Conservation (phyloP, 2,888 invertebrate genomes). For the Thera britannica region DNA sequence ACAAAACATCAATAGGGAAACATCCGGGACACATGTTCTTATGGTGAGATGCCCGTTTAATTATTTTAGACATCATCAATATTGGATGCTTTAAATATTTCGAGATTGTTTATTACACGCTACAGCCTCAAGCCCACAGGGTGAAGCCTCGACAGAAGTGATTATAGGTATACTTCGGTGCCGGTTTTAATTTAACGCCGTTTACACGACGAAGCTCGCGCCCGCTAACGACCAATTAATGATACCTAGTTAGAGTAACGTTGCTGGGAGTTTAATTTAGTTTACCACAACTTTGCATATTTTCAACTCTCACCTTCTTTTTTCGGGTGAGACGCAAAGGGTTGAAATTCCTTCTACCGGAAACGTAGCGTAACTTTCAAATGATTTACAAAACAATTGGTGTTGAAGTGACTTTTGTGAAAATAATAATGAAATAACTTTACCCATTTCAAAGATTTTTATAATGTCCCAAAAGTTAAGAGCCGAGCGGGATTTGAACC, state of each 20-base stretch:
- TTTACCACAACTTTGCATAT: conserved; percentile 13
- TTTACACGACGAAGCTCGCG: conserved; percentile 50
- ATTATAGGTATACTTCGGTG: conserved; percentile 53
- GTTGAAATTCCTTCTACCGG: neutral
- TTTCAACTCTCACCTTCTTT: neutral
- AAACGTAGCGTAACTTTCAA: too few relatives aligned
- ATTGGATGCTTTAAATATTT: conserved; percentile 4
- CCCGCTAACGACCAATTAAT: conserved; percentile 59
- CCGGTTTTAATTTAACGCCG: conserved; percentile 63
- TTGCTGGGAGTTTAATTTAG: conserved; percentile 24
- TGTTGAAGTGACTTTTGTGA: neutral
- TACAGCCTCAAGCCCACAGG: conserved; percentile 5
- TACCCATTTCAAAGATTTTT: conserved; percentile 1
- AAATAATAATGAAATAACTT: neutral
- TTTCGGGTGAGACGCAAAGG: neutral
- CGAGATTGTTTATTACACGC: conserved; percentile 11
- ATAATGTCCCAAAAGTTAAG: too few relatives aligned
- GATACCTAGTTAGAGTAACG: conserved; percentile 48
- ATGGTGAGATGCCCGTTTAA: neutral
- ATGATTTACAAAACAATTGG: neutral
- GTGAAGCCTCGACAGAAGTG: conserved; percentile 45
- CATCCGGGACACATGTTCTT: too few relatives aligned
- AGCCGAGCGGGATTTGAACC: too few relatives aligned
- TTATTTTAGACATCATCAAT: neutral
- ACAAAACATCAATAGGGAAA: too few relatives aligned